Evolutionary conservation across 2,113 vertebrate genomes (phyloP).

Genomic region (Cranoglanis bouderius): DNA sequence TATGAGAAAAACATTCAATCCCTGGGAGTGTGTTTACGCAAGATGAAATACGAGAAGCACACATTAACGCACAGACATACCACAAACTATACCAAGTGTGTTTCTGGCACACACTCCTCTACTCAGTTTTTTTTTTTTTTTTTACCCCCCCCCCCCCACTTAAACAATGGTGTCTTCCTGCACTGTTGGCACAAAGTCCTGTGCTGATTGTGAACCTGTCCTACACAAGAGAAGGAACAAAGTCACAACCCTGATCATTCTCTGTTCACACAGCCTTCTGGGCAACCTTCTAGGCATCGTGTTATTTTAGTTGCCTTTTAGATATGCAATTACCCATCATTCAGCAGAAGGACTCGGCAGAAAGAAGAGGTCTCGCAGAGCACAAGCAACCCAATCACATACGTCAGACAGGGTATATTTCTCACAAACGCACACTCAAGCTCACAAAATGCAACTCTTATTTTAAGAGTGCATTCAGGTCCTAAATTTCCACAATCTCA

Average conservation of each 20-base stretch:
- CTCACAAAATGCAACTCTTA: conserved; percentile 6
- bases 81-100: conserved; percentile 8
- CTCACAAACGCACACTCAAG: conserved; percentile 31
- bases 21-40: not conserved
- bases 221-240: not conserved
- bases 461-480: conserved; percentile 18
- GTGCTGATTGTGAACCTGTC: conserved; percentile 11
- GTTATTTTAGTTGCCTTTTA: conserved; percentile 25
- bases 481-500: conserved; percentile 19
- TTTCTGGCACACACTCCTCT: conserved; percentile 24
- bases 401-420: conserved; percentile 34
- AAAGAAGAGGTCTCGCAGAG: conserved; percentile 28
- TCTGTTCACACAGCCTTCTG: not conserved
- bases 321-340: conserved; percentile 31
- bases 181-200: conserved; percentile 10
- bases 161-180: conserved; percentile 43
- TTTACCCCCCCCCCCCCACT: not conserved
- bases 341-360: not conserved
- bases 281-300: not conserved
- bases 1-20: not conserved
- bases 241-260: not conserved
- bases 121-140: not conserved
- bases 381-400: conserved; percentile 46
- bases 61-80: not conserved
- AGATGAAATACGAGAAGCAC: conserved; percentile 26